A percentile compares a stretch with the other conserved stretches of the same genome.
Conservation (phyloP, 1,140 invertebrate species). For the Pachyrhynchus sulphureomaculatus region DNA sequence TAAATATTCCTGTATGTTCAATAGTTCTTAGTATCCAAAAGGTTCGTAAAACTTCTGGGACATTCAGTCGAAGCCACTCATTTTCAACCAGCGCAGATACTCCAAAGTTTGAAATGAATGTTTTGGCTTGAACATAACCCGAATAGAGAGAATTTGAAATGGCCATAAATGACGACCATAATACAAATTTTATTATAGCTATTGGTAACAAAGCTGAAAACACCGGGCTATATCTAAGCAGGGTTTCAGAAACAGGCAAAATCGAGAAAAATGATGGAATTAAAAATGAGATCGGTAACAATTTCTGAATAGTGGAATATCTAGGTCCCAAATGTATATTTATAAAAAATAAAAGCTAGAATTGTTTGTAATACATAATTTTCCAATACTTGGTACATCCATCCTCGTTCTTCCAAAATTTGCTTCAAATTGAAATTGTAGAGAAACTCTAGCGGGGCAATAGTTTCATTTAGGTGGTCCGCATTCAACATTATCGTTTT, state of each 20-base stretch:
- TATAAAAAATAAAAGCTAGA: conserved; percentile 67
- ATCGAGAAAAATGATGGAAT: conserved; percentile 69
- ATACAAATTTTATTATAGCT: conserved; percentile 66
- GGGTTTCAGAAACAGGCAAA: conserved; percentile 63
- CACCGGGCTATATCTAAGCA: conserved; percentile 67
- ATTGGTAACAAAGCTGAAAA: conserved; percentile 71
- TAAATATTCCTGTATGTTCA: conserved; percentile 62
- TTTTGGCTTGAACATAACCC: conserved; percentile 69
- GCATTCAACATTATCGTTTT: conserved; percentile 58
- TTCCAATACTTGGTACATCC: conserved; percentile 64
- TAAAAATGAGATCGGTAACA: conserved; percentile 69
- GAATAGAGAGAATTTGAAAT: conserved; percentile 68
- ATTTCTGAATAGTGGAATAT: conserved; percentile 62
- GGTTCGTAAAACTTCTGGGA: conserved; percentile 81
- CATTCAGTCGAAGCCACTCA: conserved; percentile 84
- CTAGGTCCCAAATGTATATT: conserved; percentile 70
- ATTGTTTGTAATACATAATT: conserved; percentile 70
- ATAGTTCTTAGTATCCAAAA: conserved; percentile 83
- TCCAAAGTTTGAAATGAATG: conserved; percentile 77
- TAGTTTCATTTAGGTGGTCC: conserved; percentile 44
- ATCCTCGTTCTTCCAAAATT: conserved; percentile 62
- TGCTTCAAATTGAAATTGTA: conserved; percentile 67
- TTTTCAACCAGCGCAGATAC: conserved; percentile 80
- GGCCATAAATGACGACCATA: conserved; percentile 67
- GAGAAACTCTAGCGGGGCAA: conserved; percentile 56